phyloP scores from a whole-genome alignment of 2,797 vertebrate species.

The Phalloptychus januarius region DNA sequence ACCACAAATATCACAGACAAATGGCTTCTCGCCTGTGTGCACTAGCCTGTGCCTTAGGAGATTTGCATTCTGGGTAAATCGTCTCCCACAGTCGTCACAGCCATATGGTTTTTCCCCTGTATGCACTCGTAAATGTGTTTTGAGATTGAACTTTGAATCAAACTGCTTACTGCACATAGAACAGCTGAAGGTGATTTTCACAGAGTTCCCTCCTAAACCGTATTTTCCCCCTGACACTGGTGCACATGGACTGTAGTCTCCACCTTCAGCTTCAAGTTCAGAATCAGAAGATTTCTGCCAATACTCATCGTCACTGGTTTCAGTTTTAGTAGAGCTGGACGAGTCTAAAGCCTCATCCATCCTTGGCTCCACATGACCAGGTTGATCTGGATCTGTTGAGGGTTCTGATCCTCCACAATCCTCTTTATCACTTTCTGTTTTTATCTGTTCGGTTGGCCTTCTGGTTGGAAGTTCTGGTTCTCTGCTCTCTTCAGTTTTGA shows the following conservation, averaged over 20 bases:
- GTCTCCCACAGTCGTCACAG: neutral
- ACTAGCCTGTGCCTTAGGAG: neutral
- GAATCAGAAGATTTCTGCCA: constrained; percentile 21
- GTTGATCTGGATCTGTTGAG: neutral
- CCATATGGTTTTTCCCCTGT: neutral
- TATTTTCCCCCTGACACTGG: neutral
- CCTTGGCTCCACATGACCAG: neutral
- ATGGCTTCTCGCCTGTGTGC: constrained; percentile 2
- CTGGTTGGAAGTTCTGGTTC: neutral
- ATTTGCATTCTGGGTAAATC: neutral
- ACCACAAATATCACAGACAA: neutral
- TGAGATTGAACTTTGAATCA: constrained; percentile 2
- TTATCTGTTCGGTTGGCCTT: neutral
- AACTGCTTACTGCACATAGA: constrained; percentile 4
- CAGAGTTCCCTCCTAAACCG: neutral
- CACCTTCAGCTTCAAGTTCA: constrained; percentile 16
- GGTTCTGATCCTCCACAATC: neutral
- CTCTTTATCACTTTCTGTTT: neutral
- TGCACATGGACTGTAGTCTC: neutral
- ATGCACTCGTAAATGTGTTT: constrained; percentile 1
- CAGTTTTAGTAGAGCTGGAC: constrained; percentile 4
- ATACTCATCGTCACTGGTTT: constrained; percentile 18
- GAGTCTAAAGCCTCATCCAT: neutral
- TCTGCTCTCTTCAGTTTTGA: neutral
- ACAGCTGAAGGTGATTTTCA: constrained; percentile 2